These are phyloP conservation scores for Lophochroa leadbeateri DNA, from an alignment of 2,113 vertebrate species.

Conservation along the genomic window DNA sequence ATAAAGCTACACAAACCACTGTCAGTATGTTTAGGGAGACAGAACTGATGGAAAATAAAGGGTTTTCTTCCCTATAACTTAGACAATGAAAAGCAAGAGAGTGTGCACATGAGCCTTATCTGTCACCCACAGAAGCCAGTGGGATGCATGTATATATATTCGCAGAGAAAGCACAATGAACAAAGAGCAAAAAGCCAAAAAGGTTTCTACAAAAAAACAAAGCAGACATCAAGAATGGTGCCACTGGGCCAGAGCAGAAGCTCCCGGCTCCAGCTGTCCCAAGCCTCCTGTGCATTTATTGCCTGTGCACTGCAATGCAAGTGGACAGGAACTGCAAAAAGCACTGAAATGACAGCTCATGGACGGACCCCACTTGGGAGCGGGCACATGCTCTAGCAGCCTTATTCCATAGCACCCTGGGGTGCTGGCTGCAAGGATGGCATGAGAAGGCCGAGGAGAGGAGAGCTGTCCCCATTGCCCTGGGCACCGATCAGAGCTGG, in stretches of 20 bases:
- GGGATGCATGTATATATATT: background rate
- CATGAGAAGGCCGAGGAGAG: no score
- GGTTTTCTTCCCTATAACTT: background rate
- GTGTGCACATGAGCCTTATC: rapidly evolving
- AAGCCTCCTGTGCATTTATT: background rate
- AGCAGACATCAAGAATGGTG: background rate
- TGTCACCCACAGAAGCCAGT: no score
- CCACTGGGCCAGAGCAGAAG: background rate
- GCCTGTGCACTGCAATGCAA: no score
- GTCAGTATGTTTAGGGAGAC: rapidly evolving
- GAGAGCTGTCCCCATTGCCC: background rate
- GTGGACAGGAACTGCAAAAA: no score
- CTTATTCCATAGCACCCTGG: background rate
- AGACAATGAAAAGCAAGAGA: background rate
- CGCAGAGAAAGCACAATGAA: background rate
- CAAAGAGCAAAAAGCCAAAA: background rate
- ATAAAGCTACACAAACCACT: background rate
- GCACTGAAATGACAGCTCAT: background rate
- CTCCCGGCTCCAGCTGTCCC: background rate
- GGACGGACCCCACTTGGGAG: no score
- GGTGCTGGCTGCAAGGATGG: no score
- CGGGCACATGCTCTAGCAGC: background rate
- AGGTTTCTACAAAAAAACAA: background rate
- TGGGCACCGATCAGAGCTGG: background rate
- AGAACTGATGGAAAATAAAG: background rate